Percentiles rank a stretch among this genome's conserved stretches.
Conservation (phyloP, 2,113 vertebrate genomes). For the Sylvilagus bachmani region DNA sequence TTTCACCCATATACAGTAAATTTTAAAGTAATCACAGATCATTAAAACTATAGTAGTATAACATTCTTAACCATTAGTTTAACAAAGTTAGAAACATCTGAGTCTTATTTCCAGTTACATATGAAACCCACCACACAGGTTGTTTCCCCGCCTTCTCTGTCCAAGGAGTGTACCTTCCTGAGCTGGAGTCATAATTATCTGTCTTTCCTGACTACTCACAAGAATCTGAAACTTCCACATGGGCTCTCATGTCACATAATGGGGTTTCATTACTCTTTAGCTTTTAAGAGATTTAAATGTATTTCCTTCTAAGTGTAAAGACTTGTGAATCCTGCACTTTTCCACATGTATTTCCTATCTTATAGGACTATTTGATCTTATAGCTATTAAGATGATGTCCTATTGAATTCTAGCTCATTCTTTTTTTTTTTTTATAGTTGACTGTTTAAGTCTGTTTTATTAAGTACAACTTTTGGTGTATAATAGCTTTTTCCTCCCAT, state of each 20-base stretch:
- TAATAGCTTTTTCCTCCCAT: too few species aligned
- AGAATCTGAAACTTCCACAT: background rate
- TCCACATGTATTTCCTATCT: background rate
- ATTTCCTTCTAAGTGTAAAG: slow-evolving; percentile 1
- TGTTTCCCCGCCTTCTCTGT: background rate
- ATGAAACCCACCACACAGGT: background rate
- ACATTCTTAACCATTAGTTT: too few species aligned
- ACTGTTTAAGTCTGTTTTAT: too few species aligned
- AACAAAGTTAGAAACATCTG: too few species aligned
- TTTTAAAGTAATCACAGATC: too few species aligned
- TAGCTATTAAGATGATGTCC: background rate
- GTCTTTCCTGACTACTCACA: background rate
- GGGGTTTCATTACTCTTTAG: slow-evolving; percentile 12
- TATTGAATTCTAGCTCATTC: background rate
- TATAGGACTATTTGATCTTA: background rate
- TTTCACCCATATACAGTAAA: too few species aligned
- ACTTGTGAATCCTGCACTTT: background rate
- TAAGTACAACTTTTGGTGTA: too few species aligned
- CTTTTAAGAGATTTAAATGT: background rate
- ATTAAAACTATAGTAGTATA: too few species aligned
- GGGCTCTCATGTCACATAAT: background rate
- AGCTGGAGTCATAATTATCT: background rate
- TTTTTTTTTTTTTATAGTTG: background rate
- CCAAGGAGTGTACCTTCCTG: background rate
- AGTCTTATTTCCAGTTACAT: background rate